Conservation (phyloP, 2,888 invertebrate genomes). For the Frankliniella fusca region DNA sequence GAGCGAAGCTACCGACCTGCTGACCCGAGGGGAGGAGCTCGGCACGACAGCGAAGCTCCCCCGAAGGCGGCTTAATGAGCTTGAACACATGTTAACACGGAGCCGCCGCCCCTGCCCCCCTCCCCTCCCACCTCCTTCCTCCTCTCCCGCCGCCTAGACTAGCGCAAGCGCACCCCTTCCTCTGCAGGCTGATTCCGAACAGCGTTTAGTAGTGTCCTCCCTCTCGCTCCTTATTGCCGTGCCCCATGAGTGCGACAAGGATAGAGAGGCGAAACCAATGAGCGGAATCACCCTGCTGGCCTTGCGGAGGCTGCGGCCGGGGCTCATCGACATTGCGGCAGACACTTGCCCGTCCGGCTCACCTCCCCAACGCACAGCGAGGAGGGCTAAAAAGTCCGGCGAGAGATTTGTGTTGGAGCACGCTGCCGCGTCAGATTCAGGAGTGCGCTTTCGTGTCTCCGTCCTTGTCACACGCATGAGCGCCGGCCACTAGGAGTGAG, state of each 20-base stretch:
- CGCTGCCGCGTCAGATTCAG: too few relatives aligned
- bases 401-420: neutral
- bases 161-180: neutral
- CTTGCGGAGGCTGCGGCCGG: too few relatives aligned
- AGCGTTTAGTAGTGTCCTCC: too few relatives aligned
- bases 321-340: too few relatives aligned
- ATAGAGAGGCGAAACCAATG: too few relatives aligned
- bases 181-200: too few relatives aligned
- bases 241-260: too few relatives aligned
- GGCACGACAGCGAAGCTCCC: neutral
- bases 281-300: too few relatives aligned
- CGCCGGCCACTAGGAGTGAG: too few relatives aligned
- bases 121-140: neutral
- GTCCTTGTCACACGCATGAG: too few relatives aligned
- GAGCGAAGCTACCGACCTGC: neutral
- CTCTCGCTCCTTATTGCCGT: too few relatives aligned
- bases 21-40: neutral
- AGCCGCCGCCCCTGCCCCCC: neutral
- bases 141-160: neutral
- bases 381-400: neutral
- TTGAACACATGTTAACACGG: constrained; percentile 22
- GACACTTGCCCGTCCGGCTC: neutral
- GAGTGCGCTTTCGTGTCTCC: too few relatives aligned
- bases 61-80: constrained; percentile 15
- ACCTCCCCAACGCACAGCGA: neutral